Evolutionary conservation across 2,113 vertebrate genomes (phyloP), one percentile per base, ranked within the genome.

Genomic region (Corydoras maculifer): DNA sequence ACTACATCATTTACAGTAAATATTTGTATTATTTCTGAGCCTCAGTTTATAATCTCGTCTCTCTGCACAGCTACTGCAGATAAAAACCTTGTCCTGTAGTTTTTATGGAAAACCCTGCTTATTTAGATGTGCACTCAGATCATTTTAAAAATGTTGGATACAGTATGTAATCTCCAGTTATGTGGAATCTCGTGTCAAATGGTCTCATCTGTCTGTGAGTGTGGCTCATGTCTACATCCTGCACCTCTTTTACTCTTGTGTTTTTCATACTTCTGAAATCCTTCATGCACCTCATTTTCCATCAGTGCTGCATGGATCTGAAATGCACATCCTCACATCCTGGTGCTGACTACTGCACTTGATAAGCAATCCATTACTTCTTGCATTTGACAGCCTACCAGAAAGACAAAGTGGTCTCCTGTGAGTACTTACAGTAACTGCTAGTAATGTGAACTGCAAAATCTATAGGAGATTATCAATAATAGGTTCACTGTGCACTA

Each of bases 381-480:
- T 51, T 13, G 35, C 43, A 65, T 65, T 43, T 65, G 62, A 58
- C 70, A 65, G 32, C 30, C 25, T 51, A 51, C 54, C 29, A 72
- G 43, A 58, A 72, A 65, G 63, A 58, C 8, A 30, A 72, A 65
- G 29, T 43, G 63, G 71, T 73, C 63, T 60, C 71, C 57, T 53
- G 63, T 5, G 63, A 66, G 63, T 49, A 30, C 43, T 65, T 66
- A 53, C 55, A 32, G 63, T 60, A 73, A 53, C 55, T 60, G 35
- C 63, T 66, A 49, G 70, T 72, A 72, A 66, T 51, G 35, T 13
- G 48, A 30, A 65, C 63, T 35, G 63, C 55, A 73, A 66, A 73
- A 73, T 60, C 48, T 10, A 60, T 66, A 35, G 43, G 58, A 51
- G 43, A 32, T 65, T 72, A 65, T 65, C 53, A 25, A 51, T 73